Base-by-base conservation (phyloP, 2,797 vertebrate species). In the Gymnoscopelus braueri region DNA sequence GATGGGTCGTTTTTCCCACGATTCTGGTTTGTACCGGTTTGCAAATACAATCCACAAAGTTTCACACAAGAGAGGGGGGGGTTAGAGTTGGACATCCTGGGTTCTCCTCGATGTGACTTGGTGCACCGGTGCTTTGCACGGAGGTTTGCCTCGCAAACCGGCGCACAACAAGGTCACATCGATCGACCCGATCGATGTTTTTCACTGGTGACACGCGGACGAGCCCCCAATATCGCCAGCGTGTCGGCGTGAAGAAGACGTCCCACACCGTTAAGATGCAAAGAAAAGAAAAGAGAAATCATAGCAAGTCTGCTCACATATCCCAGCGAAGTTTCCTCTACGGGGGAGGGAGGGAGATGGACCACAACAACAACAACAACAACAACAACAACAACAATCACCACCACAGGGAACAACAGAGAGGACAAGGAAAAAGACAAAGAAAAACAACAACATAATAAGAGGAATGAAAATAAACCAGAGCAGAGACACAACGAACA, bases 271-370 rank as follows among this genome's bases (percentile, higher is more conserved):
- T 72, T 77, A 77, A 87, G 85, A 87, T 82, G 84, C 85, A 91
- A 85, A 85, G 66, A 75, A 72, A 55, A 57, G 5, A 29, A 87
- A 85, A 82, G 51, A 83, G 47, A 87, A 92, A 91, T 87, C 78
- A 84, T 88, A 91, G 82, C 90, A 93, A 90, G 89, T 93, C 88
- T 91, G 91, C 97, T 99, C 97, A 99, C 98, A 99, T 96, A 97
- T 99, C 97, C 98, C 98, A 99, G 93, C 97, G 97, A 80, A 99
- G 97, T 93, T 98, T 99, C 96, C 98, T 98, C 98, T 99, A 95
- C 87, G 92, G 79, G 76, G 82, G 86, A 72, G 69, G 88, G 91
- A 75, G 92, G 79, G 76, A 82, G 86, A 72, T 67, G 88, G 91
- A 75, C 92, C 84, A 86, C 0, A 75, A 82, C 68, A 55, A 67